Base-by-base conservation (phyloP, 2,888 invertebrate genomes). In the Philereme vetulata region DNA sequence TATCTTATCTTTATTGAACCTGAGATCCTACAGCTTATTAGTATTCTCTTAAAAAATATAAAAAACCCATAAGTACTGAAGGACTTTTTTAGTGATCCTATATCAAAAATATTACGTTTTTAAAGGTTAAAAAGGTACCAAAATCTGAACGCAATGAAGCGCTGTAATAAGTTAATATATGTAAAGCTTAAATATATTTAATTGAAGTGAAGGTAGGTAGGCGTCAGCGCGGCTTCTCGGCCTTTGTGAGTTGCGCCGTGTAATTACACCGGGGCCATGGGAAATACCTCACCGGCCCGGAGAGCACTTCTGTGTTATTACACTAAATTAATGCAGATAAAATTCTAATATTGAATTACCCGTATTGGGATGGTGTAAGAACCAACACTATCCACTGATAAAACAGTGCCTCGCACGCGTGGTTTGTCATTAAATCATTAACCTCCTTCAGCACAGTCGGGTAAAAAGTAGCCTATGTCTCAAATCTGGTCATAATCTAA, bases 251-350 rank as follows among this genome's bases (percentile, higher is more conserved):
- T 77, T 74, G 76, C 78, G 78, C 77, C 80, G 82, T 82, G 82
- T 90, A 90, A 90, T 90, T 90, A 89, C 88, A 88, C 84, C 75
- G 88, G 90, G 88, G 85, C 86, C 81, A 84, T 86, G 90, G 89
- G 89, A 88, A 88, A 87, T 88, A 83, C 79, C 84, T 85, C 80
- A 82, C 77, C 81, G 80, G 79, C 75, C 76, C 79, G 80, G 77
- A 81, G 78, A 86, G 77, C 77, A 81, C 82, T 82, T 86, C 82
- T 82, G 76, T 83, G 79, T 82, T 85, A 84, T 86, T 85, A 80
- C 78, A 83, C 72, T 81, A 81, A 85, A 85, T 86, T 81, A 80
- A 85, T 82, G 74, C 72, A 80, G 76, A 81, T 75, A 78, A 73
- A 75, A 75, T 78, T 68, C 60, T 56, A 65, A 60, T 70, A 68